phyloP scores from a whole-genome alignment of 2,113 vertebrate species.

The Cephalopterus ornatus region DNA sequence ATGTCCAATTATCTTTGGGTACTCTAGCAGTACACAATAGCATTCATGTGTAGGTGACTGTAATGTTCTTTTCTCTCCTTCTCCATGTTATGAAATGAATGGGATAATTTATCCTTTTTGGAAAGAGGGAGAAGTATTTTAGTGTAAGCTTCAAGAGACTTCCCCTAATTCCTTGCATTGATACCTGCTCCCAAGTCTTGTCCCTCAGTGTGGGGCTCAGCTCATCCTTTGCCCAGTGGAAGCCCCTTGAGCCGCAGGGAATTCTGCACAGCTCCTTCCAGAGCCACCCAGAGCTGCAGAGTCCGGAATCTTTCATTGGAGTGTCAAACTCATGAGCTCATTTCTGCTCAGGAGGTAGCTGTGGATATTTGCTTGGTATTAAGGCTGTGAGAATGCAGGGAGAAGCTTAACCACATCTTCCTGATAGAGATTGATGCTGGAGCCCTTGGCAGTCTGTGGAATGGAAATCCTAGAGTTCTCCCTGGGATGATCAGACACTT shows the following conservation, averaged over 20 bases:
- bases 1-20: neutral
- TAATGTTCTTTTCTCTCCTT: neutral
- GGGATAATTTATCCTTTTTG: neutral
- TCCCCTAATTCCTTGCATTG: neutral
- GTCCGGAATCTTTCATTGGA: neutral
- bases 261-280: neutral
- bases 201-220: neutral
- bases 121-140: neutral
- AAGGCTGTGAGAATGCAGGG: neutral
- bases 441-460: neutral
- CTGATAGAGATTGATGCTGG: neutral
- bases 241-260: neutral
- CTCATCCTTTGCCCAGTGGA: rapidly evolving
- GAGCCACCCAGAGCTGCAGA: rapidly evolving
- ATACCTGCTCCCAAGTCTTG: neutral
- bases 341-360: neutral
- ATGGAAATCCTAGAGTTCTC: neutral
- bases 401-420: neutral
- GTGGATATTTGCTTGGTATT: neutral
- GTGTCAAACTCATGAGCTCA: neutral
- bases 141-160: neutral
- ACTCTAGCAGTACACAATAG: neutral
- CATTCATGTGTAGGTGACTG: neutral
- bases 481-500: neutral
- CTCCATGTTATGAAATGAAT: neutral